These are phyloP conservation scores for Choloepus hoffmanni DNA, from an alignment of 2,113 vertebrate genomes.

Conservation along the genomic window DNA sequence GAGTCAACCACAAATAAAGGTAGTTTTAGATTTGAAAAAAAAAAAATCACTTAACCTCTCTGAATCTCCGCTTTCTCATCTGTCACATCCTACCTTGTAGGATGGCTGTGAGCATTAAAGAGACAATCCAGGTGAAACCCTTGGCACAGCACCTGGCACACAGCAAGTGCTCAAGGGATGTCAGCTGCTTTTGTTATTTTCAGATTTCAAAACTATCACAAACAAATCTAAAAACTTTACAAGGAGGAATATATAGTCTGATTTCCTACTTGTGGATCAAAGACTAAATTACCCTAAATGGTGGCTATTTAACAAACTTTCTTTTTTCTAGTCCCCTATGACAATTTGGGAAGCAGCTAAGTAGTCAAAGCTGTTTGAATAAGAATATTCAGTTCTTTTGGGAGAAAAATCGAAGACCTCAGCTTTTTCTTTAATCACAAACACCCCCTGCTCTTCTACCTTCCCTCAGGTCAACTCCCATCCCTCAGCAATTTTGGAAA, in stretches of 20 bases:
- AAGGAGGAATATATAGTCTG: background rate
- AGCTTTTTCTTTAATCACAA: background rate
- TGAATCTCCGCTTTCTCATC: background rate
- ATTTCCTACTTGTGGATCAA: background rate
- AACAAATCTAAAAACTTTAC: background rate
- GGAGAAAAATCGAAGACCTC: background rate
- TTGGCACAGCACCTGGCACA: background rate
- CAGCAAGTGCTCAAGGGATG: background rate
- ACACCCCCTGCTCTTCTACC: background rate
- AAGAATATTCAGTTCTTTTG: background rate
- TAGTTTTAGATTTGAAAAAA: conserved; percentile 72
- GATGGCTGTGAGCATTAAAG: background rate
- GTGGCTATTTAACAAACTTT: background rate
- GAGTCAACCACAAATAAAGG: conserved; percentile 78
- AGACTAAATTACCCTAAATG: background rate
- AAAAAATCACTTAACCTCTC: background rate
- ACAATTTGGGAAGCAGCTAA: background rate
- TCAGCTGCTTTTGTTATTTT: background rate
- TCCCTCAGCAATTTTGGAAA: background rate
- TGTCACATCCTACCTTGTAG: background rate
- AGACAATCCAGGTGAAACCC: background rate
- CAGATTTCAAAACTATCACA: background rate
- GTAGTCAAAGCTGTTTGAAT: background rate
- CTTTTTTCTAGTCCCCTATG: background rate
- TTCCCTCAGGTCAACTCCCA: background rate